Percentiles rank a stretch among this genome's conserved stretches.
Conservation (phyloP, 1,140 invertebrate genomes). For the Brachionus plicatilis region DNA sequence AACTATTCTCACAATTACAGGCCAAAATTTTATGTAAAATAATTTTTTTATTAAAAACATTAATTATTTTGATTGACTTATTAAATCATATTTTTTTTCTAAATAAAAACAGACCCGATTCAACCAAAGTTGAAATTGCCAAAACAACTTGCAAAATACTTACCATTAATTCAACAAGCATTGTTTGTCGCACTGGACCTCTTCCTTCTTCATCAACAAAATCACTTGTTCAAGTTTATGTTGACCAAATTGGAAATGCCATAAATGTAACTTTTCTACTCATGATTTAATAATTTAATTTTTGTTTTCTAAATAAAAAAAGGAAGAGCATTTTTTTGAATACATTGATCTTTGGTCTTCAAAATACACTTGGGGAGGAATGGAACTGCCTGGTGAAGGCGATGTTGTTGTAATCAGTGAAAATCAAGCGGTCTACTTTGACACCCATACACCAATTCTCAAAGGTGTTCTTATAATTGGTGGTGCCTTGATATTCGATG, state of each 20-base stretch:
- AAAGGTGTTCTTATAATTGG: slow-evolving; percentile 42
- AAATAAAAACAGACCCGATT: background rate
- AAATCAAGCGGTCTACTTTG: slow-evolving; percentile 48
- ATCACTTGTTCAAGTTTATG: background rate
- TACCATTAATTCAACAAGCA: background rate
- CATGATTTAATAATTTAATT: background rate
- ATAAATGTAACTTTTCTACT: background rate
- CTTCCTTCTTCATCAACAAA: background rate
- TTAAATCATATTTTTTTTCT: background rate
- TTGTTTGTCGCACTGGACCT: slow-evolving; percentile 19
- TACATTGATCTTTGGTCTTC: slow-evolving; percentile 49
- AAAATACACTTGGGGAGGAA: slow-evolving; percentile 45
- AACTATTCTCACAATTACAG: slow-evolving; percentile 43
- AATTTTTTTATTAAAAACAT: too few relatives aligned
- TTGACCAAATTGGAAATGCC: background rate
- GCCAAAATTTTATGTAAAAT: slow-evolving; percentile 43
- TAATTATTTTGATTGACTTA: too few relatives aligned
- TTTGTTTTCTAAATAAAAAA: background rate
- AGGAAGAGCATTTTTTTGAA: slow-evolving; percentile 24
- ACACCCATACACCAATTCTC: slow-evolving; percentile 47
- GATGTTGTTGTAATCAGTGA: slow-evolving; percentile 49
- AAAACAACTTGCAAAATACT: background rate
- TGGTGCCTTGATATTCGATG: slow-evolving; percentile 43
- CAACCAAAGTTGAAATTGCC: slow-evolving; percentile 23
- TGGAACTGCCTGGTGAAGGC: slow-evolving; percentile 44